Evolutionary conservation across 2,888 invertebrate genomes (phyloP), one percentile per base, ranked within the genome.

Genomic region (Miltochrista miniata): DNA sequence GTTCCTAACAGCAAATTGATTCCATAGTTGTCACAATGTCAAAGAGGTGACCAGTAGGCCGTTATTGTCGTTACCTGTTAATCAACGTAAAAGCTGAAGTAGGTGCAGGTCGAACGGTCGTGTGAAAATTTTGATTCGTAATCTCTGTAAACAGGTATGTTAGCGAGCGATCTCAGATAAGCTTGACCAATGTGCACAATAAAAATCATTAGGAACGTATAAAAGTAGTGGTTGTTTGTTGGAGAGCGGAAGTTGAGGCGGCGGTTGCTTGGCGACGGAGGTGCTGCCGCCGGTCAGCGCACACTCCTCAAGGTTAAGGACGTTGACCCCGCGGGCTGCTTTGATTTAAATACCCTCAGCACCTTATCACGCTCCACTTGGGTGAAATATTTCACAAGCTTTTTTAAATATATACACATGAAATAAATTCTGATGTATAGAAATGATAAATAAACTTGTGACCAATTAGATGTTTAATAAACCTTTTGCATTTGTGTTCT

Each of bases 281-380:
- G 30, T 51, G 51, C 40, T 35, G 54, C 51, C 42, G 14, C 34
- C 37, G 45, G 36, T 12, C 46, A 37, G 13, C 36, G 12, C 39
- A 15, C 48, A 13, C n/a, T n/a, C 51, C 61, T 61, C 81, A 83
- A 83, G 83, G 85, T 85, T 78, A 82, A 77, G 81, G 81, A 71
- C 76, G 58, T 68, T 74, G 79, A 68, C 70, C 79, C 64, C 65
- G 30, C 15, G 42, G 9, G 18, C 9, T 31, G 18, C 35, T 18
- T 34, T 7, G 24, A 10, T 9, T 24, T 44, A 24, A 10, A 44
- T 35, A 35, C 35, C 44, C 15, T 24, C 15, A 34, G 35, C 29
- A 11, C 18, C 13, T 35, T 11, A 1, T 12, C 18, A 44, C 13
- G 9, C 34, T 24, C 12, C 9, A 43, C 34, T 18, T 18, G 12